phyloP scores from a whole-genome alignment of 2,888 invertebrate species.

The Drosophila pseudotakahashii region DNA sequence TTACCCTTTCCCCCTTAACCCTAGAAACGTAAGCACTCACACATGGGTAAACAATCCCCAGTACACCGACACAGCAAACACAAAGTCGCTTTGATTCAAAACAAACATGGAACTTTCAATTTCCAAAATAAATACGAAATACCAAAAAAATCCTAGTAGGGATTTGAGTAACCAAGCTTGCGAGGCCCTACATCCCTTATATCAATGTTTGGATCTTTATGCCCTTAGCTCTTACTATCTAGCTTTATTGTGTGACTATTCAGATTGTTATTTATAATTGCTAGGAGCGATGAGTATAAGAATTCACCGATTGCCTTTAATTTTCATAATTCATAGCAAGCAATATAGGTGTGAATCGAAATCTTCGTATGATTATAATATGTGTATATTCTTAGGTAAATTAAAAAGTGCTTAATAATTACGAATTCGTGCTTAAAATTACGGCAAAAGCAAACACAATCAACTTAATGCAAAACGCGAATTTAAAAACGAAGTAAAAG shows the following conservation, averaged over 20 bases:
- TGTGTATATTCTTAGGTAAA: conserved; percentile 49
- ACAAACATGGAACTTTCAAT: conserved; percentile 55
- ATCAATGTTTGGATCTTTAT: conserved; percentile 24
- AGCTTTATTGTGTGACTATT: conserved; percentile 56
- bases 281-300: conserved; percentile 26
- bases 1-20: conserved; percentile 14
- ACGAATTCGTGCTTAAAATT: neutral
- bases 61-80: conserved; percentile 19
- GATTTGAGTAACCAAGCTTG: neutral
- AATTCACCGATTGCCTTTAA: conserved; percentile 72
- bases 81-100: conserved; percentile 40
- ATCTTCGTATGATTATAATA: neutral
- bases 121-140: conserved; percentile 22
- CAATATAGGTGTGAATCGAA: conserved; percentile 18
- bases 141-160: neutral
- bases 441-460: conserved; percentile 54
- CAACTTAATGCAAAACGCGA: conserved; percentile 41
- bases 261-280: conserved; percentile 20
- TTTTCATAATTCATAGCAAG: conserved; percentile 54
- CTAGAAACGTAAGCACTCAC: conserved; percentile 63
- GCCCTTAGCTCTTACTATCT: conserved; percentile 21
- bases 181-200: conserved; percentile 9
- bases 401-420: conserved; percentile 28
- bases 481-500: conserved; percentile 26
- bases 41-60: too few species aligned